Evolutionary conservation across 2,888 invertebrate genomes (phyloP).

Genomic region (Ophion obscuratus): DNA sequence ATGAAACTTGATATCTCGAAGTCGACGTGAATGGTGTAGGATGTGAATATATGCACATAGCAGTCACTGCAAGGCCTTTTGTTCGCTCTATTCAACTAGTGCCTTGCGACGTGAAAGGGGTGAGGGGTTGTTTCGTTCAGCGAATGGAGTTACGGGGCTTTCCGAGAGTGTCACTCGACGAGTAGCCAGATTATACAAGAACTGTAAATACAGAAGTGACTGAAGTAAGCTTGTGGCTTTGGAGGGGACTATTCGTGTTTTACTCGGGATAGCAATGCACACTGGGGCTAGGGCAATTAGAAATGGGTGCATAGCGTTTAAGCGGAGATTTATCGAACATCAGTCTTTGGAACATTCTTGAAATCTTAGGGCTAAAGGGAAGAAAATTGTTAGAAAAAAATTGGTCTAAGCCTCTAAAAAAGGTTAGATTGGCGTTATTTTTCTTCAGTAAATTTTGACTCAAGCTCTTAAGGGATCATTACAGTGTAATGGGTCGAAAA

Average conservation of each 20-base stretch:
- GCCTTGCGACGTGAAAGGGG: background rate
- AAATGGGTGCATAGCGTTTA: too few species aligned
- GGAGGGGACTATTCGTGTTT: conserved; percentile 33
- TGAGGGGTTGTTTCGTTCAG: conserved; percentile 5
- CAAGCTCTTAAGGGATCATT: too few species aligned
- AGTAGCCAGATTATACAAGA: conserved; percentile 22
- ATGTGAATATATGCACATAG: conserved; percentile 11
- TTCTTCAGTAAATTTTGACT: too few species aligned
- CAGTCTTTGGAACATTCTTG: too few species aligned
- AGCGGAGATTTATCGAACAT: too few species aligned
- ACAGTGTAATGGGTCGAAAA: too few species aligned
- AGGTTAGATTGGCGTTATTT: too few species aligned
- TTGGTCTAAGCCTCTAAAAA: too few species aligned
- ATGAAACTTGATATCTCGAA: conserved; percentile 3
- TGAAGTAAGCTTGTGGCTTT: background rate
- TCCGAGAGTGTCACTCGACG: conserved; percentile 53
- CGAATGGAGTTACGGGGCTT: conserved; percentile 57
- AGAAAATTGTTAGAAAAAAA: too few species aligned
- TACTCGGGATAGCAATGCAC: background rate
- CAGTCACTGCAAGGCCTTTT: conserved; percentile 14
- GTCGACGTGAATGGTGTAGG: background rate
- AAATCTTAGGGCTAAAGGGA: too few species aligned
- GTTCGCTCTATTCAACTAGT: conserved; percentile 54
- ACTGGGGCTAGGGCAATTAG: background rate
- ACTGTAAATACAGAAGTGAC: conserved; percentile 38